Evolutionary conservation across 1,140 invertebrate genomes (phyloP).

Genomic region (Halyomorpha halys): DNA sequence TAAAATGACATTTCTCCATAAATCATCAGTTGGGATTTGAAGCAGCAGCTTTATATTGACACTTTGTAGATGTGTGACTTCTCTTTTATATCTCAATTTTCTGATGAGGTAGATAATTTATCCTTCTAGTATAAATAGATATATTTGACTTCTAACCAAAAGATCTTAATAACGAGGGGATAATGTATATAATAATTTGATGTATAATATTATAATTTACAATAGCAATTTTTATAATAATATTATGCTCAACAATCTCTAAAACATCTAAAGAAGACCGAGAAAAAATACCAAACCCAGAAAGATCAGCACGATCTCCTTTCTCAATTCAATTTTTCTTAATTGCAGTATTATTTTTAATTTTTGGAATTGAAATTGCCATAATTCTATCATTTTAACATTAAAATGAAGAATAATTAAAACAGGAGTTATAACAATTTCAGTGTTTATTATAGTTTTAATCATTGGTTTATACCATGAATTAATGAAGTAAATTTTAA

Average conservation of each 20-base stretch:
- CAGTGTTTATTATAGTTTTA: background rate
- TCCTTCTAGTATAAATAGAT: constrained; percentile 50
- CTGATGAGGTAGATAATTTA: constrained; percentile 40
- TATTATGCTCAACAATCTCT: constrained; percentile 28
- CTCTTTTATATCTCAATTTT: constrained; percentile 56
- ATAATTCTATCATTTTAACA: constrained; percentile 10
- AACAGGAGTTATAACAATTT: too few species aligned
- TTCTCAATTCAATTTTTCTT: constrained; percentile 17
- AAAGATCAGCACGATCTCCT: constrained; percentile 48
- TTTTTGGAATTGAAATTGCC: constrained; percentile 15
- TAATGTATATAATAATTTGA: background rate
- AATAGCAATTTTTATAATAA: background rate
- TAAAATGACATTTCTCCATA: constrained; percentile 44
- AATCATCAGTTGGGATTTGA: constrained; percentile 58
- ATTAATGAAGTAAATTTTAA: too few species aligned
- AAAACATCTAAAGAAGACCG: constrained; percentile 44
- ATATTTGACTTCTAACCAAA: constrained; percentile 58
- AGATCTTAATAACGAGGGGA: constrained; percentile 31
- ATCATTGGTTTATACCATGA: background rate
- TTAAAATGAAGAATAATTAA: background rate
- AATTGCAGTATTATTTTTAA: constrained; percentile 19
- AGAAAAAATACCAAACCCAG: constrained; percentile 48
- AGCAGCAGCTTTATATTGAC: constrained; percentile 59
- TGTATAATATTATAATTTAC: background rate
- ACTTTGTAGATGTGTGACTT: constrained; percentile 60